Percentiles rank a stretch among this genome's conserved stretches.
Evolutionary conservation across 2,888 invertebrate genomes (phyloP).

Genomic region (Azorinus chamasolen): DNA sequence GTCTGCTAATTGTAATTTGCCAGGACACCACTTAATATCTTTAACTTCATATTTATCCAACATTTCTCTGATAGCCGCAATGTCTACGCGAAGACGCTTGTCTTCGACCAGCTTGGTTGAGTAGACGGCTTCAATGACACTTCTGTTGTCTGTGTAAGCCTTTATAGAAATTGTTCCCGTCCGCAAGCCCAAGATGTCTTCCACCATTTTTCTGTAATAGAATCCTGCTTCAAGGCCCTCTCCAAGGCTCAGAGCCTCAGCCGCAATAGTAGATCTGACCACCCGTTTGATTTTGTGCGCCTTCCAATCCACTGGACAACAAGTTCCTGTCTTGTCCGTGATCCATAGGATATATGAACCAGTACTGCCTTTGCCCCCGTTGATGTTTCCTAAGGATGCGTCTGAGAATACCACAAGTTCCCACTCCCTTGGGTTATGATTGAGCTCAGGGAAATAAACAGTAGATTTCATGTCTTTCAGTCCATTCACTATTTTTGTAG

Average conservation of each 20-base stretch:
- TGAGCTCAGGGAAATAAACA: constrained; percentile 30
- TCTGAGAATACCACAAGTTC: constrained; percentile 35
- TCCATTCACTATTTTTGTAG: constrained; percentile 25
- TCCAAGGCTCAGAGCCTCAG: constrained; percentile 50
- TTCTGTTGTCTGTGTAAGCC: constrained; percentile 38
- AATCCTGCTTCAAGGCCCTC: constrained; percentile 21
- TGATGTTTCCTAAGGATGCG: constrained; percentile 59
- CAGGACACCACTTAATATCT: constrained; percentile 32
- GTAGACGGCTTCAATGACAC: constrained; percentile 43
- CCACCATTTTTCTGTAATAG: constrained; percentile 8
- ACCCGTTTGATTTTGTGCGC: constrained; percentile 58
- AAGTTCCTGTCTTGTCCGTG: constrained; percentile 38
- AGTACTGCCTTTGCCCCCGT: constrained; percentile 54
- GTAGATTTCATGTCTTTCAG: constrained; percentile 33
- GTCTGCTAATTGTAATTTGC: constrained; percentile 31
- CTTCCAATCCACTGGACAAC: constrained; percentile 54
- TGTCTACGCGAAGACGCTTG: constrained; percentile 46
- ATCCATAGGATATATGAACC: constrained; percentile 51
- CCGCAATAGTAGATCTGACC: constrained; percentile 53
- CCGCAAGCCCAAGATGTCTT: not conserved
- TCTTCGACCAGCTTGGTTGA: constrained; percentile 52
- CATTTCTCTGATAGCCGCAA: constrained; percentile 39
- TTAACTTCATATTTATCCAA: constrained; percentile 11
- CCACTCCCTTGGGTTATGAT: not conserved
- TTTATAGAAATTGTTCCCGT: constrained; percentile 19